Evolutionary conservation across 2,113 vertebrate species (phyloP), one percentile per base, ranked within the genome.

Genomic region (Hyaena hyaena): DNA sequence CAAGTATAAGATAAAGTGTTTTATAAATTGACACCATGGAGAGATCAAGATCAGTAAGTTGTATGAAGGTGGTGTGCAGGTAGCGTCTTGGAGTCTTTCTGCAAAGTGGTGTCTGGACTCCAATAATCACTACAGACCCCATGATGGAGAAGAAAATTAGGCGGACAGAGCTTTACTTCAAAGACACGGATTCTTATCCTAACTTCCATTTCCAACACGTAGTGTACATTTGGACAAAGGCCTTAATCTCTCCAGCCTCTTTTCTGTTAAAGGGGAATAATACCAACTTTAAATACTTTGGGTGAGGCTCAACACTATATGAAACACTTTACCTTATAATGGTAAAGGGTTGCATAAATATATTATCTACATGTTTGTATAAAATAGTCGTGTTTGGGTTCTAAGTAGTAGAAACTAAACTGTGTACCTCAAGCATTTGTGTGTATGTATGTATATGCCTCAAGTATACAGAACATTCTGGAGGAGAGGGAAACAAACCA

Each of bases 241-340:
- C 48, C 63, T 73, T 79, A 21, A 80, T 65, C 77, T 95, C 83
- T 66, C 39, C 31, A 43, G 23, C 19, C 58, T 94, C 61, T 87
- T 90, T 88, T 87, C 80, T 88, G 68, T 77, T 84, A 89, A 90
- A 71, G 50, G 14, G 96, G 53, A 97, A 69, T 68, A 65, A 58
- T 21, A 48, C 7, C 50, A 91, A 82, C 11, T 93, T 86, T 15
- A 76, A 88, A 87, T 76, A 86, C 65, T 81, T 63, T 84, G 65
- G 24, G 61, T 69, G 43, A 80, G 28, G 19, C 82, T 66, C 26
- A 76, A 48, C 9, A 68, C 76, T 48, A 69, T 43, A 10, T n/a
- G 31, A 50, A 85, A 95, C 39, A 39, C 39, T 39, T 23, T 23
- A 39, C 21, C 63, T 94, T 68, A 71, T 66, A 48, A 80, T 24